A percentile compares a stretch with the other conserved stretches of the same genome.
phyloP scores from a whole-genome alignment of 2,888 invertebrate species.

The Tenthredo notha region DNA sequence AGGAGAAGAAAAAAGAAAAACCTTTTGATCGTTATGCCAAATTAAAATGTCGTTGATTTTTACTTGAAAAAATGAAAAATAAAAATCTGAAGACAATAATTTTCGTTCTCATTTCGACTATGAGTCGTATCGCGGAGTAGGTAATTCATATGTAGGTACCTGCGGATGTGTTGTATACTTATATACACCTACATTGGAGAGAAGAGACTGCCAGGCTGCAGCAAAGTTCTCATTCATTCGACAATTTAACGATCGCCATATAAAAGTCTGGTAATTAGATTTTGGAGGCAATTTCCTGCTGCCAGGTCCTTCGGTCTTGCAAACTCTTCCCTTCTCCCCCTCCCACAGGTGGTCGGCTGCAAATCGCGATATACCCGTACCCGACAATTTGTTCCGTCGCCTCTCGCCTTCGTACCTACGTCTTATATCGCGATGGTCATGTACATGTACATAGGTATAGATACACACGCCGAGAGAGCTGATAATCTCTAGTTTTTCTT shows the following conservation, averaged over 20 bases:
- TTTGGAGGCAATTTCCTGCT: conserved; percentile 76
- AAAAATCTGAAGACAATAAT: not conserved
- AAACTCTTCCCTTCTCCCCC: not conserved
- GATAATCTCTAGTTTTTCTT: conserved; percentile 6
- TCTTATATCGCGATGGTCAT: not conserved
- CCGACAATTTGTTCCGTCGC: conserved; percentile 32
- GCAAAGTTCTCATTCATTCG: conserved; percentile 58
- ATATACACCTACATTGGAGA: not conserved
- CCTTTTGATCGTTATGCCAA: not conserved
- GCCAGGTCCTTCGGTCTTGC: conserved; percentile 59
- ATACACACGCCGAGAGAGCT: not conserved
- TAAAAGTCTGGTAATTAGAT: conserved; percentile 78
- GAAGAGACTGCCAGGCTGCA: not conserved
- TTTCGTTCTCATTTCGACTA: not conserved
- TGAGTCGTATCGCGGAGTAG: not conserved
- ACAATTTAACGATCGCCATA: conserved; percentile 77
- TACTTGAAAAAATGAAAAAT: not conserved
- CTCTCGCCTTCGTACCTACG: not conserved
- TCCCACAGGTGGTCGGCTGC: conserved; percentile 27
- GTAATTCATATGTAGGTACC: not conserved
- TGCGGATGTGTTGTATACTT: not conserved
- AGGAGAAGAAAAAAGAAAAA: not conserved
- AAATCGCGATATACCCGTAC: not conserved
- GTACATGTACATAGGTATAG: not conserved
- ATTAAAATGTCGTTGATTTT: not conserved